A percentile compares a stretch with the other conserved stretches of the same genome.
Conservation (phyloP, 2,113 vertebrate genomes). For the Alaudala cheleensis region DNA sequence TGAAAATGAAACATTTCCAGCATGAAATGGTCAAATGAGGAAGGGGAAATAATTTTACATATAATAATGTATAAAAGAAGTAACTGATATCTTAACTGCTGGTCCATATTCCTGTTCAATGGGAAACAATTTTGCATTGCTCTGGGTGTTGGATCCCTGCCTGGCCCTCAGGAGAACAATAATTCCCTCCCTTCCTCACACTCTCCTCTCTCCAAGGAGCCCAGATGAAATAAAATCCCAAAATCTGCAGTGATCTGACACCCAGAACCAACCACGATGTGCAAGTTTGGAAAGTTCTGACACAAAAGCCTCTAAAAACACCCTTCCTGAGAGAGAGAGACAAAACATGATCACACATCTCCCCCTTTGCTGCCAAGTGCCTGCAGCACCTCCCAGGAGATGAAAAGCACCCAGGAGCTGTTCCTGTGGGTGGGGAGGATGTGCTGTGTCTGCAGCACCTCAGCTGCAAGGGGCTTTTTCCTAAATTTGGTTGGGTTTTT, state of each 20-base stretch:
- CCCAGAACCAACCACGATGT: rapidly evolving
- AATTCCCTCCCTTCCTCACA: neutral
- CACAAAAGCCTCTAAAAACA: neutral
- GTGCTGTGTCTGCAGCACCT: neutral
- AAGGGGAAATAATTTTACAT: too few relatives aligned
- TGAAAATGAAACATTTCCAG: too few relatives aligned
- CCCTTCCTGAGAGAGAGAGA: neutral
- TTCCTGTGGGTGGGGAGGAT: neutral
- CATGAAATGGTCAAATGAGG: too few relatives aligned
- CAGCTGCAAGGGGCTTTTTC: neutral
- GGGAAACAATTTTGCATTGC: neutral
- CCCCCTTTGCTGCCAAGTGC: neutral
- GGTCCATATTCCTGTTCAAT: neutral
- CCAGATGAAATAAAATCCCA: neutral
- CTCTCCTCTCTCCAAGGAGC: neutral
- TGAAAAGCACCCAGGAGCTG: neutral
- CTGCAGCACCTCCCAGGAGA: neutral
- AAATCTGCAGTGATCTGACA: neutral
- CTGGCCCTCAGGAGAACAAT: neutral
- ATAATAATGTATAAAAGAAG: too few relatives aligned
- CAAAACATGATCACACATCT: neutral
- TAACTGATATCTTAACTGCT: too few relatives aligned
- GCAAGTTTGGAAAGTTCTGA: neutral
- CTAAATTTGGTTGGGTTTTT: neutral
- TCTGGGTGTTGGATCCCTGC: neutral